Evolutionary conservation across 2,113 vertebrate species (phyloP), one percentile per base, ranked within the genome.

Genomic region (Hypomesus transpacificus): DNA sequence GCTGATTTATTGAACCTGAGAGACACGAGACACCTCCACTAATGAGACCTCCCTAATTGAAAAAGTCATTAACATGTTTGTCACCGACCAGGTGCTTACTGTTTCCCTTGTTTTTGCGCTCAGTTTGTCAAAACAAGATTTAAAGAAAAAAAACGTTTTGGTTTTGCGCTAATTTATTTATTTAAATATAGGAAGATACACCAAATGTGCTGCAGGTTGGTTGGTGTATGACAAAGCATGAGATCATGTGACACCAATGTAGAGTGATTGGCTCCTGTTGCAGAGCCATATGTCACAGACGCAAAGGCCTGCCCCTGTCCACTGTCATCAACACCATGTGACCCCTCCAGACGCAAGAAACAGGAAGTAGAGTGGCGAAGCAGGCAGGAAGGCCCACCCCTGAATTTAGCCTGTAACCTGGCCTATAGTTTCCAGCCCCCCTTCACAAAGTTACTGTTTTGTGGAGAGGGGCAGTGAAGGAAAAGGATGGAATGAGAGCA

Each of bases 1-100:
- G 58, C 74, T 83, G 82, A 86, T 81, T 82, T 85, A 90, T 90
- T 80, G 84, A 87, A 82, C 75, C 14, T 52, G 75, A 74, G 58
- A 75, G 7, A 77, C 50, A 46, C 26, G 68, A 76, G 70, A 80
- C 77, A 78, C 77, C 75, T 68, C 66, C 68, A 31, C 85, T 77
- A 71, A 78, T 82, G 69, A 75, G 81, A 78, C 63, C 77, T 52
- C 24, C 65, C 80, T 85, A 74, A 85, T 77, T 79, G 70, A 68
- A 78, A 76, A 80, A 78, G 77, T 78, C 74, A 74, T 82, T 78
- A 77, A 70, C 69, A 54, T n/a, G 4, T 34, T 50, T 64, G 39
- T 57, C 61, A 71, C 39, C 11, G 9, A 69, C 62, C 31, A 26
- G 53, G 59, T 66, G 66, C 66, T 70, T 52, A 70, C 22, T 50